These are phyloP conservation scores for Octonoba sinensis DNA, from an alignment of 2,888 invertebrate genomes.

Conservation along the genomic window DNA sequence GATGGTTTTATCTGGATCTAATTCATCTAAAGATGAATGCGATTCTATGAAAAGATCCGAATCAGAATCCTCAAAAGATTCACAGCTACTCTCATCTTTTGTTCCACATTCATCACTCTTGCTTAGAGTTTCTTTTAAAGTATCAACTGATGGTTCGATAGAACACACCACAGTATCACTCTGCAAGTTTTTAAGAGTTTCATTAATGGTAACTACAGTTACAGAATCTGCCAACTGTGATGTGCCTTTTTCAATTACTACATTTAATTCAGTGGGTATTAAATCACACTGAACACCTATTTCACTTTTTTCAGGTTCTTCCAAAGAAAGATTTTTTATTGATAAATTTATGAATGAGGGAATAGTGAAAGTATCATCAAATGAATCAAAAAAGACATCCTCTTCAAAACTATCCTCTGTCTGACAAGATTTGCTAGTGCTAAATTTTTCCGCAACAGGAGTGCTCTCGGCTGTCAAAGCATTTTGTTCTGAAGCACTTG, in stretches of 20 bases:
- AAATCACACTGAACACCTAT: conserved; percentile 50
- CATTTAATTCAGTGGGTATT: conserved; percentile 6
- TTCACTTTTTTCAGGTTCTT: conserved; percentile 32
- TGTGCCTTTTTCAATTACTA: no score
- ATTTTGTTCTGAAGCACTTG: neutral
- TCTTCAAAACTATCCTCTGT: conserved; percentile 60
- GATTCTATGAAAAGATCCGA: conserved; percentile 54
- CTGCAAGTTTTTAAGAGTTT: neutral
- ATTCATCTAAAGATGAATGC: conserved; percentile 40
- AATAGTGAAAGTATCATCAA: conserved; percentile 46
- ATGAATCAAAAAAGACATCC: conserved; percentile 53
- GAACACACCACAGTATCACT: neutral
- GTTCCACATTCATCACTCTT: neutral
- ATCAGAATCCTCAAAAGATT: conserved; percentile 51
- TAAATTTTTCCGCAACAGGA: conserved; percentile 14
- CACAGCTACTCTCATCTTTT: conserved; percentile 44
- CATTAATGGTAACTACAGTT: neutral
- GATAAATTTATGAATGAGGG: conserved; percentile 26
- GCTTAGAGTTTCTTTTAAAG: neutral
- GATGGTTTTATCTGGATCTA: neutral
- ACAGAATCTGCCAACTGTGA: no score
- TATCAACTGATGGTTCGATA: neutral
- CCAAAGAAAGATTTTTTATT: conserved; percentile 7
- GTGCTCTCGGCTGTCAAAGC: no score
- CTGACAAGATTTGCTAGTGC: conserved; percentile 45